phyloP scores from a whole-genome alignment of 2,888 invertebrate species.

The Luperina testacea region DNA sequence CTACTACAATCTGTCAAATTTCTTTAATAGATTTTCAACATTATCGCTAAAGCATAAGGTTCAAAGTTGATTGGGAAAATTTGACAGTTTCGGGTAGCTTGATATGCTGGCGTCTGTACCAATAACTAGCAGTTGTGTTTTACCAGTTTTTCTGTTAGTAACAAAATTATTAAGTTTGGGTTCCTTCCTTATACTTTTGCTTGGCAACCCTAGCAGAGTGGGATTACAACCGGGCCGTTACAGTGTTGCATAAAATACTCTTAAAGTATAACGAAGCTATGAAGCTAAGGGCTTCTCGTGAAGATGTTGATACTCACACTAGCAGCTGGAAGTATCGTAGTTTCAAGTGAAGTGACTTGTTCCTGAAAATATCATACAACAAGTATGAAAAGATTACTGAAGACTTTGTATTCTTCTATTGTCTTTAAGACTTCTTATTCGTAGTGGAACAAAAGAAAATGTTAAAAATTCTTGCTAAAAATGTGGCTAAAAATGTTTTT shows the following conservation, averaged over 20 bases:
- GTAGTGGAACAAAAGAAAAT: neutral
- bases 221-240: slow-evolving; percentile 51
- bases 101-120: too few relatives aligned
- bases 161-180: neutral
- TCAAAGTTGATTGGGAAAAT: too few relatives aligned
- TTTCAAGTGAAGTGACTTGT: neutral
- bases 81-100: too few relatives aligned
- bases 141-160: neutral
- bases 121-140: neutral
- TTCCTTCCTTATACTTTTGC: too few relatives aligned
- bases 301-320: slow-evolving; percentile 7
- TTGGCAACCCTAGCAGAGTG: slow-evolving; percentile 31
- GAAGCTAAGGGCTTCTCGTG: slow-evolving; percentile 1
- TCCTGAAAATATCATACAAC: neutral
- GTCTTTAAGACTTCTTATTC: neutral
- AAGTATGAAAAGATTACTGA: neutral
- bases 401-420: neutral
- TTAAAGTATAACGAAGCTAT: slow-evolving; percentile 45
- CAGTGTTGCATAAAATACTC: slow-evolving; percentile 47
- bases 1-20: too few relatives aligned
- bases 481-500: too few relatives aligned
- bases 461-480: too few relatives aligned
- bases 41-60: too few relatives aligned
- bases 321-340: neutral
- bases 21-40: too few relatives aligned